A percentile compares a stretch with the other conserved stretches of the same genome.
Evolutionary conservation across 2,113 vertebrate genomes (phyloP).

Genomic region (Ia io): DNA sequence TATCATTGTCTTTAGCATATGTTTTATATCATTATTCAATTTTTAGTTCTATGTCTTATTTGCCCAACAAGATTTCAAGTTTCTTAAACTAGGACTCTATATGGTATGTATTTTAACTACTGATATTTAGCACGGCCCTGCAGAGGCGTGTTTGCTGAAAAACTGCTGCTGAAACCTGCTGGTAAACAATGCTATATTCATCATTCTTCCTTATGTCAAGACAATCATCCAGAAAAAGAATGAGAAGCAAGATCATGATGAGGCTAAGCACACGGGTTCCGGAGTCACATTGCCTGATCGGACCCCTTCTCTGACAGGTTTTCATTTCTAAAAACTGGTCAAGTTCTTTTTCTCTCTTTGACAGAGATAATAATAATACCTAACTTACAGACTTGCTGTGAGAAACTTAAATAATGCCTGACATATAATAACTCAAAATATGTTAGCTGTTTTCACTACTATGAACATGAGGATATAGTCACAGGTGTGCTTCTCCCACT

Average conservation of each 20-base stretch:
- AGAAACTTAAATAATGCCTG: neutral
- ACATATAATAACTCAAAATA: neutral
- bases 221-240: neutral
- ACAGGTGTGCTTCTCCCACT: neutral
- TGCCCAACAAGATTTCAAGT: neutral
- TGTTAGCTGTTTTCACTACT: neutral
- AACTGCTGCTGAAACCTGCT: neutral
- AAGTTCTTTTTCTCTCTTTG: neutral
- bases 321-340: neutral
- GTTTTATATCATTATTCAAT: neutral
- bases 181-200: neutral
- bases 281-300: neutral
- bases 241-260: neutral
- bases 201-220: neutral
- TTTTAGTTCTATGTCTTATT: conserved; percentile 1
- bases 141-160: neutral
- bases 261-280: neutral
- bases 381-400: neutral
- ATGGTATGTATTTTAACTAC: neutral
- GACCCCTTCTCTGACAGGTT: neutral
- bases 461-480: neutral
- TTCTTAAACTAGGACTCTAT: neutral
- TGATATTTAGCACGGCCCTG: neutral
- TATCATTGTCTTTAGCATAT: neutral
- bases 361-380: neutral